phyloP scores from a whole-genome alignment of 2,797 vertebrate genomes.

The Lateolabrax maculatus region DNA sequence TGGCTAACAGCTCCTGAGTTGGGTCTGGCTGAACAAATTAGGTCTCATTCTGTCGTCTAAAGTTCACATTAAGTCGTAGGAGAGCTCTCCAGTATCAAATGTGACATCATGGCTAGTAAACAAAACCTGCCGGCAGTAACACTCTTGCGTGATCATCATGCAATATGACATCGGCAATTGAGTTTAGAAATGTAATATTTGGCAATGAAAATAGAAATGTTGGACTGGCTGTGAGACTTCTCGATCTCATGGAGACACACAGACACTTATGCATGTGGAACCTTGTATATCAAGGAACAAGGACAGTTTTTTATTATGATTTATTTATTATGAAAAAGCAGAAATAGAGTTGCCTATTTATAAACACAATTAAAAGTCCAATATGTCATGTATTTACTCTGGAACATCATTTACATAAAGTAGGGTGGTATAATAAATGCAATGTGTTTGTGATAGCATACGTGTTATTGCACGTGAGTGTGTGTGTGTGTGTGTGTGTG shows the following conservation, averaged over 20 bases:
- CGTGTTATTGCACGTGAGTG: slow-evolving; percentile 30
- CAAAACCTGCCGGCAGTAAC: slow-evolving; percentile 80
- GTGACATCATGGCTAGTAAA: slow-evolving; percentile 84
- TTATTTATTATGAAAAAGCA: background rate
- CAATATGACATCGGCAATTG: slow-evolving; percentile 83
- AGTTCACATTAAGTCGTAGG: slow-evolving; percentile 82
- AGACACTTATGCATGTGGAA: background rate
- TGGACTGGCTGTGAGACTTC: slow-evolving; percentile 51
- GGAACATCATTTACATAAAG: slow-evolving; percentile 2
- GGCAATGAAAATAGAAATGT: slow-evolving; percentile 58
- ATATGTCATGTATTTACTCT: background rate
- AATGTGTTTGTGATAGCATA: slow-evolving; percentile 20
- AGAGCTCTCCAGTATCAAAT: slow-evolving; percentile 78
- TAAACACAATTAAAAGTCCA: slow-evolving; percentile 14
- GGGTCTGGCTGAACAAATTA: slow-evolving; percentile 83
- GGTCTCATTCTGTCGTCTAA: slow-evolving; percentile 83
- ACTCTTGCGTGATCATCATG: slow-evolving; percentile 79
- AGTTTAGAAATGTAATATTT: slow-evolving; percentile 81
- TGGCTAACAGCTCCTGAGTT: slow-evolving; percentile 78
- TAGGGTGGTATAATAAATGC: slow-evolving; percentile 11
- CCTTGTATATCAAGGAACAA: background rate
- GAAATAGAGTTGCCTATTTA: background rate
- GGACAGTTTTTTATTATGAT: background rate
- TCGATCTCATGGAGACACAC: slow-evolving; percentile 24
- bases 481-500: slow-evolving; percentile 11